Evolutionary conservation across 2,888 invertebrate species (phyloP), one percentile per base, ranked within the genome.

Genomic region (Phanerotoma sp.): DNA sequence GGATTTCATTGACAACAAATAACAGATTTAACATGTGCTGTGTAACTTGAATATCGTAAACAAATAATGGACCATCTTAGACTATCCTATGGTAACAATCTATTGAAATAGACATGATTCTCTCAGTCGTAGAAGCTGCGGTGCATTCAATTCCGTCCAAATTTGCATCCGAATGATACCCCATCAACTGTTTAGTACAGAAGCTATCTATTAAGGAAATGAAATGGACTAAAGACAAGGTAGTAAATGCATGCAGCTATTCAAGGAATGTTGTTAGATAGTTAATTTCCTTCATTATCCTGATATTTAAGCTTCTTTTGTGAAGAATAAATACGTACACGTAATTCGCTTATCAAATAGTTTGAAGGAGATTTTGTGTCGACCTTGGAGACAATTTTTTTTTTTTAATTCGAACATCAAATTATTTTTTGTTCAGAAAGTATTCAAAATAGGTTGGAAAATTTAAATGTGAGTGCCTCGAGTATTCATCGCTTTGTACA

Each of bases 161-260:
- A 64, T 63, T 63, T 64, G 60, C 64, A 59, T 63, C 33, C 58
- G 58, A 63, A 63, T 62, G 60, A 53, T 57, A 55, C 35, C 46
- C 50, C 54, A 59, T 61, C 62, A 63, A 62, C 62, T 60, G 61
- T 46, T 54, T 56, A 52, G 54, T 60, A 42, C 56, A 56, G 58
- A 60, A 56, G 53, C 57, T 49, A 48, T 58, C 57, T 60, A 63
- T 63, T 54, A 57, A 49, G 40, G 51, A 52, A 46, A 54, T 33
- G 47, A 56, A 49, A 49, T 45, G 47, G 52, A 45, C 32, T 11
- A 18, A 28, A 21, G 49, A 18, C 16, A 30, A 30, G 40, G 28
- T 33, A 9, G 28, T 37, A 15, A 37, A 9, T 2, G 45, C 16
- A 45, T 15, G 18, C 21, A 45, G 45, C 45, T 18, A 11, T 28